phyloP scores from a whole-genome alignment of 1,140 invertebrate species.

The Drosophila littoralis region DNA sequence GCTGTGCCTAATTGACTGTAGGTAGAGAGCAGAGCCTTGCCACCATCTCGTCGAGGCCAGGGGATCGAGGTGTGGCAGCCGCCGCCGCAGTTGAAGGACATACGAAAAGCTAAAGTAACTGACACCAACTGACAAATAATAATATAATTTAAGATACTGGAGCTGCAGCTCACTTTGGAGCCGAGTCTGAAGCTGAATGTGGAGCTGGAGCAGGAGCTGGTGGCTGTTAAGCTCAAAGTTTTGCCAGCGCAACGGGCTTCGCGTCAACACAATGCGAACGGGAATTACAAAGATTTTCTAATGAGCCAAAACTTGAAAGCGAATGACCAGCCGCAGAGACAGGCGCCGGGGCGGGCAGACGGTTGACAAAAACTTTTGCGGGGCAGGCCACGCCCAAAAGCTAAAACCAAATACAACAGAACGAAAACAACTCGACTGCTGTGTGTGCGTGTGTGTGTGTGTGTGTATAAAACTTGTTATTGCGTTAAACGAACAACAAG shows the following conservation, averaged over 20 bases:
- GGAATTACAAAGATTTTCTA: slow-evolving; percentile 75
- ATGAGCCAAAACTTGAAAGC: slow-evolving; percentile 70
- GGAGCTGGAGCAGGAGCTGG: slow-evolving; percentile 9
- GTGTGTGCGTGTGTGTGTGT: slow-evolving; percentile 4
- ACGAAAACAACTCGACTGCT: slow-evolving; percentile 1
- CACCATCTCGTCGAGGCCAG: neutral
- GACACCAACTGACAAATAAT: slow-evolving; percentile 59
- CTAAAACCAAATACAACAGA: slow-evolving; percentile 1
- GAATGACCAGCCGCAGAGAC: slow-evolving; percentile 21
- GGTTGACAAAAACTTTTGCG: slow-evolving; percentile 38
- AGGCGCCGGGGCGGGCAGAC: neutral
- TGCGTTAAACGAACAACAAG: slow-evolving; percentile 33
- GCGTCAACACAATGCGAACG: slow-evolving; percentile 51
- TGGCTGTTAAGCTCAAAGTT: slow-evolving; percentile 40
- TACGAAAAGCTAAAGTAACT: slow-evolving; percentile 38
- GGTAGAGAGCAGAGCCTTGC: slow-evolving; percentile 28
- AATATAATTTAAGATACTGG: slow-evolving; percentile 68
- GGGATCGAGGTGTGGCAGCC: neutral
- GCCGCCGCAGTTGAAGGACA: slow-evolving; percentile 6
- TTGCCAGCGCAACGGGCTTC: slow-evolving; percentile 25
- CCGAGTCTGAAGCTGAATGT: neutral
- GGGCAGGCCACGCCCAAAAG: slow-evolving; percentile 2
- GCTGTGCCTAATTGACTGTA: slow-evolving; percentile 64
- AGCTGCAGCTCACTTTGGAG: slow-evolving; percentile 35
- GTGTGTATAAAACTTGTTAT: slow-evolving; percentile 55